Conservation (phyloP, 2,888 invertebrate species). For the Leptinotarsa juncta region DNA sequence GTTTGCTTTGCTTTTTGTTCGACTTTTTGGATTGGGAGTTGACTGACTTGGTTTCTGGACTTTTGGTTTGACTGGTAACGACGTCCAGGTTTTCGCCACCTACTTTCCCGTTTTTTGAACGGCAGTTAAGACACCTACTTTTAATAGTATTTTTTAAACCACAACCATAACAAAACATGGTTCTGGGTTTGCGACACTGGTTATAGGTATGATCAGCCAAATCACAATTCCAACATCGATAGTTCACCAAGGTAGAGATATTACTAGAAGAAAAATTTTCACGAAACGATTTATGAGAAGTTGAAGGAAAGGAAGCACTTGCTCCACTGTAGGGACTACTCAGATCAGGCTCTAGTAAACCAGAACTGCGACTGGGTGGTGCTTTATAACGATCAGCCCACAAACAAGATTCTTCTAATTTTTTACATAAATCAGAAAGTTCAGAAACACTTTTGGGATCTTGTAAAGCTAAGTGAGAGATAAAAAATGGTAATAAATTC, state of each 20-base stretch:
- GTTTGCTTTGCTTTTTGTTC: background rate
- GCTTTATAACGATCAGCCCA: too few relatives aligned
- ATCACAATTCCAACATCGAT: constrained; percentile 31
- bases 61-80: background rate
- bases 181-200: background rate
- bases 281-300: too few relatives aligned
- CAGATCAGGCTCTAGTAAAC: too few relatives aligned
- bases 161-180: constrained; percentile 26
- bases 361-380: too few relatives aligned
- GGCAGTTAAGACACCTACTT: constrained; percentile 11
- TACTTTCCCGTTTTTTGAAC: constrained; percentile 7
- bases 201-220: background rate
- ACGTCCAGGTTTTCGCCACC: constrained; percentile 1
- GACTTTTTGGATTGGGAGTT: background rate
- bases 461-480: too few relatives aligned
- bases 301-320: too few relatives aligned
- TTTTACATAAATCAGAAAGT: too few relatives aligned
- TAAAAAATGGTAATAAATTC: too few relatives aligned
- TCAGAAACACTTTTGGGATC: too few relatives aligned
- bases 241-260: background rate
- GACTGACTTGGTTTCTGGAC: constrained; percentile 5
- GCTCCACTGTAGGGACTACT: too few relatives aligned
- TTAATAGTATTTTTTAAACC: constrained; percentile 12
- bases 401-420: too few relatives aligned
- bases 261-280: too few relatives aligned